phyloP scores from a whole-genome alignment of 2,888 invertebrate species.

The Atethmia centrago region DNA sequence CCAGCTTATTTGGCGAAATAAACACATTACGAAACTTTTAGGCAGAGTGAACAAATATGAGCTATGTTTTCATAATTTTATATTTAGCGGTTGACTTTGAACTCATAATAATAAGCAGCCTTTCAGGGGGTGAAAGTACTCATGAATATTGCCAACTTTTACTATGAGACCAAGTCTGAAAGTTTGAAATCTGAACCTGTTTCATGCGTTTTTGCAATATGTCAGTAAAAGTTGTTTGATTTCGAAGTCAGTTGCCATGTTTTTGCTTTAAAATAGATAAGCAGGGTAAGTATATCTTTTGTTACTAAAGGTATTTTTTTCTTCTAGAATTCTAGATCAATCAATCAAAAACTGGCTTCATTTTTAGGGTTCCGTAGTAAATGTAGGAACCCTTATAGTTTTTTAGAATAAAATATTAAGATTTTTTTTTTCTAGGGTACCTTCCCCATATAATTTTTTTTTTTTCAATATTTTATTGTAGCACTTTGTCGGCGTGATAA shows the following conservation, averaged over 20 bases:
- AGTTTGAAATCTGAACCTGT: slow-evolving; percentile 6
- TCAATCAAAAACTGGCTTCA: no score
- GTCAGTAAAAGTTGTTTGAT: slow-evolving; percentile 2
- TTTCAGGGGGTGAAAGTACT: not conserved
- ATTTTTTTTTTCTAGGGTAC: no score
- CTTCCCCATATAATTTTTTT: no score
- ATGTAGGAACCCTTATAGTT: no score
- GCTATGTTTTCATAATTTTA: not conserved
- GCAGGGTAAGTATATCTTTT: not conserved
- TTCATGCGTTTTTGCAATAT: not conserved
- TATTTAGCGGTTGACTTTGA: slow-evolving; percentile 3
- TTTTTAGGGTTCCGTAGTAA: no score
- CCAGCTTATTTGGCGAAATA: not conserved
- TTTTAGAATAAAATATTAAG: no score
- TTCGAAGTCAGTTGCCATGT: not conserved
- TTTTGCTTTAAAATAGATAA: not conserved
- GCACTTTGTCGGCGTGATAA: no score
- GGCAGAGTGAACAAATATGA: not conserved
- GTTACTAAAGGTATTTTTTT: not conserved
- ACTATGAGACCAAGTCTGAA: not conserved
- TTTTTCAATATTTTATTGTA: no score
- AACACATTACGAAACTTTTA: not conserved
- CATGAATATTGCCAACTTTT: not conserved
- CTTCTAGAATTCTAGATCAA: no score
- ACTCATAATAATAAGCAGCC: not conserved